phyloP scores from a whole-genome alignment of 2,888 invertebrate species.

The Phortica okadai region DNA sequence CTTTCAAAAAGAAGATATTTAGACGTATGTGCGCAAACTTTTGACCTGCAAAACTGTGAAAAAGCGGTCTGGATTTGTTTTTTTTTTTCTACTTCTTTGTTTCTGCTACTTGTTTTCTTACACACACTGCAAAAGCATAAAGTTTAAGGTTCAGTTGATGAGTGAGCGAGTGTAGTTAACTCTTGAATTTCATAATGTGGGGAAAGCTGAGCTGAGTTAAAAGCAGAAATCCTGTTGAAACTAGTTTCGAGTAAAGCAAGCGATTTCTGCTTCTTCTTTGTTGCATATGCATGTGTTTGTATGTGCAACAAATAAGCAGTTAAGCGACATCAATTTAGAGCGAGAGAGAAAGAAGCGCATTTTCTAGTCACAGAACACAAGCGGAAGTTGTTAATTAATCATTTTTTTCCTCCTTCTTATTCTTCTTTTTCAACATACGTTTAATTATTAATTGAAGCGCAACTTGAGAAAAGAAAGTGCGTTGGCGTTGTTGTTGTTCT shows the following conservation, averaged over 20 bases:
- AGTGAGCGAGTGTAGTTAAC: constrained; percentile 40
- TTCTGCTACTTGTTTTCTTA: constrained; percentile 9
- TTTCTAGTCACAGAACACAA: not conserved
- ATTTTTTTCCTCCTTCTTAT: not conserved
- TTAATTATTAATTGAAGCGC: not conserved
- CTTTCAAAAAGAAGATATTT: not conserved
- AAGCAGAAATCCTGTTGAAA: constrained; percentile 25
- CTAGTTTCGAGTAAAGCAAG: not conserved
- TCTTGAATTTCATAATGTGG: constrained; percentile 67
- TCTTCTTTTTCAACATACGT: not conserved
- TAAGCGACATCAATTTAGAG: not conserved
- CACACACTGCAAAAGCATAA: not conserved
- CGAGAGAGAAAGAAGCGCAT: not conserved
- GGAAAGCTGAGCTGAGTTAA: constrained; percentile 53
- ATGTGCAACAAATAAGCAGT: not conserved
- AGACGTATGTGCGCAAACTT: constrained; percentile 51
- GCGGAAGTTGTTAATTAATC: constrained; percentile 28
- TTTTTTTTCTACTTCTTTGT: not conserved
- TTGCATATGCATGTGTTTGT: not conserved
- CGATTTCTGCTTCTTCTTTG: not conserved
- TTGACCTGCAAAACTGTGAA: constrained; percentile 62
- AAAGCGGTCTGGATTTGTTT: constrained; percentile 18
- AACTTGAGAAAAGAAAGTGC: constrained; percentile 51
- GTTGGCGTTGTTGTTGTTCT: constrained; percentile 50
- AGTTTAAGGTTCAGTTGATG: not conserved